Evolutionary conservation across 2,113 vertebrate genomes (phyloP), one percentile per base, ranked within the genome.

Genomic region (Coptodon bakossiorum): DNA sequence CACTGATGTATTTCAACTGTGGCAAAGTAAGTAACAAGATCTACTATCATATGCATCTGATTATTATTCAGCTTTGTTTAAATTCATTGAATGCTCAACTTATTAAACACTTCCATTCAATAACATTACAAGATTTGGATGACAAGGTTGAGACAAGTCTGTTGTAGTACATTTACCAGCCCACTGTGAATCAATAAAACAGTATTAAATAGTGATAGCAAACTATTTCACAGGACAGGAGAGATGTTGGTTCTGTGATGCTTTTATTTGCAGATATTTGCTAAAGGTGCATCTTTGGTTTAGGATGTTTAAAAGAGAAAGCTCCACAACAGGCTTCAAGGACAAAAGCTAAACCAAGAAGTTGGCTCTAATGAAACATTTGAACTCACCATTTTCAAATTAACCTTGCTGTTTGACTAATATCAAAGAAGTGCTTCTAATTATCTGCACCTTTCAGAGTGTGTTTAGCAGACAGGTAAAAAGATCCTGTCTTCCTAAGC

Each of bases 231-330:
- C 9, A 59, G 4, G 5, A 79, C 13, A 84, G 81, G 78, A 82
- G 12, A 16, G 56, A 1, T 45, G 34, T 73, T 19, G 45, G 27
- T 9, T 61, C 57, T 17, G 22, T 48, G 17, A 8, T 57, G 43
- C 45, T 83, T 83, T 61, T 85, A 83, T 87, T 87, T 81, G 81
- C 79, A 61, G 5, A 59, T 45, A 83, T 92, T 89, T 90, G 87
- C 83, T 82, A 11, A 88, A 91, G 0, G 27, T 78, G 73, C 73
- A 9, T 52, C 27, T 52, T 31, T 78, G 45, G 27, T 78, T 52
- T 78, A 1, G 27, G 73, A 24, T 5, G 22, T 73, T 73, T 27
- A 48, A 73, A 78, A 0, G 27, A 78, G 73, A 19, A 87, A 36
- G 48, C 68, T 85, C 22, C 40, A 63, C 84, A 83, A 76, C 87